Conservation (phyloP, 2,113 vertebrate genomes). For the Triplophysa siluroides region DNA sequence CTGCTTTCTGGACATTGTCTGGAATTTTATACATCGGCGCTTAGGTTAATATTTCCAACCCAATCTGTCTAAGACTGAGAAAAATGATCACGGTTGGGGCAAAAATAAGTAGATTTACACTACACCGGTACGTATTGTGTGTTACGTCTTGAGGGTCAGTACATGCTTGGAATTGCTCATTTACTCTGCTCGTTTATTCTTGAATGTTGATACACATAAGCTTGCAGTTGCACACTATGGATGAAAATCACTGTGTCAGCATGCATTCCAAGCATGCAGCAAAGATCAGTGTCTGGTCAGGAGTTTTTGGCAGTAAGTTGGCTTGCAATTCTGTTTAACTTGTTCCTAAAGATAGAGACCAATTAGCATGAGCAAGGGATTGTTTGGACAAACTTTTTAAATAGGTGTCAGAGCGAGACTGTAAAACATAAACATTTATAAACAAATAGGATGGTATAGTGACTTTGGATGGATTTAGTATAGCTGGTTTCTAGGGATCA, state of each 20-base stretch:
- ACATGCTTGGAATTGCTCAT: neutral
- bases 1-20: constrained; percentile 21
- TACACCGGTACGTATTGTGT: neutral
- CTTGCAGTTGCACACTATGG: too few relatives aligned
- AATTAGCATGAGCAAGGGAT: too few relatives aligned
- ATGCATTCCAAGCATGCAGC: neutral
- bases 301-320: constrained; percentile 1
- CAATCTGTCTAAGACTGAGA: neutral
- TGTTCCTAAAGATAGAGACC: too few relatives aligned
- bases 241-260: neutral
- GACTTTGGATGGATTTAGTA: neutral
- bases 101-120: neutral
- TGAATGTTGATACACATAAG: neutral
- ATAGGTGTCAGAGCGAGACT: too few relatives aligned
- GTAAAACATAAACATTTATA: too few relatives aligned
- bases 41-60: neutral
- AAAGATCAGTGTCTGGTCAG: constrained; percentile 6
- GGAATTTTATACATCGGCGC: constrained; percentile 7
- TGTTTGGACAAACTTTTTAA: too few relatives aligned
- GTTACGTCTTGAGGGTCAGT: neutral
- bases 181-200: neutral
- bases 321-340: neutral
- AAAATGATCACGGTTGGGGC: neutral
- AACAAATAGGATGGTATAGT: too few relatives aligned
- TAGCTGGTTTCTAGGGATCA: neutral